Evolutionary conservation across 2,113 vertebrate species (phyloP).

Genomic region (Pholis gunnellus): DNA sequence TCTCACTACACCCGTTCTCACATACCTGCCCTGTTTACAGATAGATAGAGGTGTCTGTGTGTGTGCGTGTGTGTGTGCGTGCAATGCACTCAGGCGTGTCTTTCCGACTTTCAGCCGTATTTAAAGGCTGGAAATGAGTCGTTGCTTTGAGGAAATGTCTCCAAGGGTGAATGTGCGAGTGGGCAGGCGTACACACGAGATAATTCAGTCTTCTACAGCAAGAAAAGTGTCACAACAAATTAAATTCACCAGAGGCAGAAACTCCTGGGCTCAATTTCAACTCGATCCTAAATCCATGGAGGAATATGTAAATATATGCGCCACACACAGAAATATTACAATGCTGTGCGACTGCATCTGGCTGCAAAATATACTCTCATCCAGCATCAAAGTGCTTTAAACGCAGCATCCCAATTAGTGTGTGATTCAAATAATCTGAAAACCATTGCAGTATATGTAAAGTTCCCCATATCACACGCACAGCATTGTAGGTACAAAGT

Average conservation of each 20-base stretch:
- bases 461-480: constrained; percentile 34
- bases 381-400: constrained; percentile 58
- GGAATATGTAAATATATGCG: constrained; percentile 79
- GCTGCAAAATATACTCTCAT: constrained; percentile 58
- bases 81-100: constrained; percentile 3
- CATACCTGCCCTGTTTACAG: constrained; percentile 65
- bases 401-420: constrained; percentile 56
- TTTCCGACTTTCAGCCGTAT: constrained; percentile 57
- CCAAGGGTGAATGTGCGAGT: constrained; percentile 69
- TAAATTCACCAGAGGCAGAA: constrained; percentile 77
- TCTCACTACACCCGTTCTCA: constrained; percentile 42
- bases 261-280: constrained; percentile 80
- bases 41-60: constrained; percentile 41
- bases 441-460: constrained; percentile 23
- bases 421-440: constrained; percentile 54
- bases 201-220: constrained; percentile 73
- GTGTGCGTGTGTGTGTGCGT: constrained; percentile 15
- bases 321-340: constrained; percentile 68
- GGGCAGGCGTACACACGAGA: constrained; percentile 59
- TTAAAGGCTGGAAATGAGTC: constrained; percentile 63
- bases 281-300: constrained; percentile 77
- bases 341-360: constrained; percentile 56
- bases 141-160: constrained; percentile 69
- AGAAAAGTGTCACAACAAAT: constrained; percentile 79
- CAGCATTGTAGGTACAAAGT: constrained; percentile 45